Conservation (phyloP, 1,140 invertebrate genomes). For the Saccostrea glomerata region DNA sequence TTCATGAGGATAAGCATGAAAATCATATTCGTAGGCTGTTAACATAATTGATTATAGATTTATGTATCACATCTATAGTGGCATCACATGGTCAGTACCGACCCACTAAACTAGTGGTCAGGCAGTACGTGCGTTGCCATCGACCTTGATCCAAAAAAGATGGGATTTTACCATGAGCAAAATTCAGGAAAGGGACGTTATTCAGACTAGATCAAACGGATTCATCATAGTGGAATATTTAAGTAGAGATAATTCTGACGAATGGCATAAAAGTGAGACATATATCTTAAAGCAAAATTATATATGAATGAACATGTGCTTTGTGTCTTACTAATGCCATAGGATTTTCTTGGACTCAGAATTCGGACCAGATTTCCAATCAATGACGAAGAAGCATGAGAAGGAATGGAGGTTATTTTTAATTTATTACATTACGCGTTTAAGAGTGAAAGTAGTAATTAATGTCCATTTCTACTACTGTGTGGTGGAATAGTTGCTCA, state of each 20-base stretch:
- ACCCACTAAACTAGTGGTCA: slow-evolving; percentile 26
- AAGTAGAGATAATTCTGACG: neutral
- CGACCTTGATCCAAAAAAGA: slow-evolving; percentile 21
- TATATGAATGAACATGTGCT: neutral
- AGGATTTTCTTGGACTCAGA: neutral
- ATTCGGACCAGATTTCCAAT: neutral
- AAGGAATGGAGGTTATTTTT: slow-evolving; percentile 11
- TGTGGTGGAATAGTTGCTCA: neutral
- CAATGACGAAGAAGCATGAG: slow-evolving; percentile 18
- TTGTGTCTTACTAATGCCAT: neutral
- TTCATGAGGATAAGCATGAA: slow-evolving; percentile 28
- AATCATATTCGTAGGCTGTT: slow-evolving; percentile 29
- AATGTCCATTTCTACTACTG: neutral
- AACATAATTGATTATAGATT: slow-evolving; percentile 34
- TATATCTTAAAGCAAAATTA: neutral
- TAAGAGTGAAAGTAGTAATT: neutral
- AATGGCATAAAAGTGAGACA: neutral
- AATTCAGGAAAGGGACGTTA: slow-evolving; percentile 20
- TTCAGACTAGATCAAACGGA: neutral
- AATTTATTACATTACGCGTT: neutral
- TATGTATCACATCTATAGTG: neutral
- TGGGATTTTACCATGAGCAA: slow-evolving; percentile 5
- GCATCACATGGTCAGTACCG: slow-evolving; percentile 7
- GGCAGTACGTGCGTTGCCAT: neutral
- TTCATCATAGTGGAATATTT: neutral